A percentile compares a stretch with the other conserved stretches of the same genome.
Evolutionary conservation across 2,113 vertebrate species (phyloP).

Genomic region (Oreocharis arfaki): DNA sequence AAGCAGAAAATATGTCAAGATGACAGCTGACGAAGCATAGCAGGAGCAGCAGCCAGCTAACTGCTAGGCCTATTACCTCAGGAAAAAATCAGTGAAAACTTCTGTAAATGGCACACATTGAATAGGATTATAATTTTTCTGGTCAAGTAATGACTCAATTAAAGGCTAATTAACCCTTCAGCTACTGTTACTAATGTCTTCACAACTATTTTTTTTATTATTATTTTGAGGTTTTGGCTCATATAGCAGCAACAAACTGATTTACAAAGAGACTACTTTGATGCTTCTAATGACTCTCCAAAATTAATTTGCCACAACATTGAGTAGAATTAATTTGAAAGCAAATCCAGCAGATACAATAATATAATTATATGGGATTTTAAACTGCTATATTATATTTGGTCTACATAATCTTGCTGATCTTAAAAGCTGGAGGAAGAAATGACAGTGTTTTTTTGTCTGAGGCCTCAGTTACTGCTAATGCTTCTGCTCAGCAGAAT

Average conservation of each 20-base stretch:
- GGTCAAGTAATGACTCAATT: conserved; percentile 65
- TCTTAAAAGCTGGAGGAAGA: conserved; percentile 14
- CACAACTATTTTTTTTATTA: not conserved
- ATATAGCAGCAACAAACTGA: not conserved
- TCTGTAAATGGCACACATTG: conserved; percentile 61
- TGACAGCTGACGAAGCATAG: conserved; percentile 74
- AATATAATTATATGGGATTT: conserved; percentile 27
- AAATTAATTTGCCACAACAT: conserved; percentile 48
- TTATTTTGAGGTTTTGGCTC: not conserved
- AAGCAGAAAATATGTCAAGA: conserved; percentile 80
- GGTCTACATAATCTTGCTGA: conserved; percentile 6
- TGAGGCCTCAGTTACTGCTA: not conserved
- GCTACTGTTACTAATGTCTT: not conserved
- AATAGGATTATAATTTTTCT: conserved; percentile 50
- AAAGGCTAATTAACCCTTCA: conserved; percentile 59
- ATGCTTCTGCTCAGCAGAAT: not conserved
- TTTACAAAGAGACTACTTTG: not conserved
- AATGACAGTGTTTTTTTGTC: not conserved
- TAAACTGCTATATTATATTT: not conserved
- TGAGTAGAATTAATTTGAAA: conserved; percentile 37
- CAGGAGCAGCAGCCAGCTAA: conserved; percentile 63
- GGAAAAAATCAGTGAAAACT: conserved; percentile 65
- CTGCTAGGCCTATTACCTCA: conserved; percentile 72
- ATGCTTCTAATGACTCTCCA: not conserved
- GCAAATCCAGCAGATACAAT: conserved; percentile 2